phyloP scores from a whole-genome alignment of 2,797 vertebrate species.

The Phataginus tetradactyla region DNA sequence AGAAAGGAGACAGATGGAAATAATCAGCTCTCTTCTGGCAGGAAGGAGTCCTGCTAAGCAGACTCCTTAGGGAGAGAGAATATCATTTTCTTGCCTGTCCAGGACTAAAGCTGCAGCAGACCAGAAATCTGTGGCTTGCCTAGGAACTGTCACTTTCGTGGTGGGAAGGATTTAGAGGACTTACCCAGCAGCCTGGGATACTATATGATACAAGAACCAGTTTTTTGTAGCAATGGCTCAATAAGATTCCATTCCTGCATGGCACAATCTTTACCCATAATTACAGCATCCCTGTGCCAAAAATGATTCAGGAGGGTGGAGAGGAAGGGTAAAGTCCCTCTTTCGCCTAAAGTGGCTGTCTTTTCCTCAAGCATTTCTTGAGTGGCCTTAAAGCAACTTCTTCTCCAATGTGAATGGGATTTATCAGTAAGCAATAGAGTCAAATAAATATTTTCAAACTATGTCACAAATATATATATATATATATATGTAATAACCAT shows the following conservation, averaged over 20 bases:
- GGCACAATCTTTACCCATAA: background rate
- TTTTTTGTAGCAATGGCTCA: background rate
- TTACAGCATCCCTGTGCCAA: background rate
- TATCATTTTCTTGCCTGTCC: conserved; percentile 10
- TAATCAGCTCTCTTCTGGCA: conserved; percentile 65
- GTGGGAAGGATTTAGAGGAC: background rate
- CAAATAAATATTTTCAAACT: background rate
- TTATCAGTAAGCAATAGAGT: background rate
- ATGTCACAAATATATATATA: background rate
- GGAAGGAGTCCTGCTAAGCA: conserved; percentile 19
- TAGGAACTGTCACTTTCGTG: background rate
- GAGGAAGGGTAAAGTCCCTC: background rate
- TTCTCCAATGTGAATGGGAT: background rate
- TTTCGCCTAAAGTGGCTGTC: background rate
- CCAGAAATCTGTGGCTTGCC: background rate
- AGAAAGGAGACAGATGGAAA: background rate
- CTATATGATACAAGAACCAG: background rate
- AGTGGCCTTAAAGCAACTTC: background rate
- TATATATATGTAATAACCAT: background rate
- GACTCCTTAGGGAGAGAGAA: conserved; percentile 10
- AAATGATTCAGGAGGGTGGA: background rate
- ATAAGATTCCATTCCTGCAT: background rate
- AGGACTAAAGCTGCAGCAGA: background rate
- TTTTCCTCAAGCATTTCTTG: background rate
- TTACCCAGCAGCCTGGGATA: background rate